These are phyloP conservation scores for Ditylenchus weischeri DNA, from an alignment of 2,888 invertebrate genomes.

Conservation along the genomic window DNA sequence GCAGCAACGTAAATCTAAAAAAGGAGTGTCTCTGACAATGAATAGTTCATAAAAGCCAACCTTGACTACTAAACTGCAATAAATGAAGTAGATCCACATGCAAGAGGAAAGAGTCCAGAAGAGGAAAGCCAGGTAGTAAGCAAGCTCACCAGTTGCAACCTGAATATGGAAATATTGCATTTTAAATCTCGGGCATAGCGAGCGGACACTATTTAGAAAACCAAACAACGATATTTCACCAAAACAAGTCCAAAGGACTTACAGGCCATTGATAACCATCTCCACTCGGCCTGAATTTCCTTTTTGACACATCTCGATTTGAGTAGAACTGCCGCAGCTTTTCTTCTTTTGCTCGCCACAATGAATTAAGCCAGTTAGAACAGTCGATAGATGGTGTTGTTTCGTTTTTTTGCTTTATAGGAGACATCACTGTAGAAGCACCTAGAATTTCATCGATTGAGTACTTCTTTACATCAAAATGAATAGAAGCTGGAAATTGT, in stretches of 20 bases:
- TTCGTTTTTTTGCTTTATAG: not conserved
- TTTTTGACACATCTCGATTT: conserved; percentile 21
- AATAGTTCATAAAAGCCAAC: not conserved
- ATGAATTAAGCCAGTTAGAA: conserved; percentile 57
- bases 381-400: not conserved
- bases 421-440: not conserved
- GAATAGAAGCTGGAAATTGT: conserved; percentile 72
- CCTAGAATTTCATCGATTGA: conserved; percentile 50
- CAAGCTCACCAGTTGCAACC: conserved; percentile 26
- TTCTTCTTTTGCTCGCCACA: conserved; percentile 60
- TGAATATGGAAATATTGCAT: conserved; percentile 5
- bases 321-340: conserved; percentile 48
- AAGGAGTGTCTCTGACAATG: not conserved
- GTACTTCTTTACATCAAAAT: conserved; percentile 70
- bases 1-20: conserved; percentile 34
- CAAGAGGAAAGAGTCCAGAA: conserved; percentile 30
- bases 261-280: conserved; percentile 35
- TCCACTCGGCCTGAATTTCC: conserved; percentile 29
- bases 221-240: no score
- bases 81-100: conserved; percentile 31
- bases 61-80: not conserved
- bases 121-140: conserved; percentile 35
- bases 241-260: conserved; percentile 5
- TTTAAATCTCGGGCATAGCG: not conserved
- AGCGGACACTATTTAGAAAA: not conserved